phyloP scores from a whole-genome alignment of 2,888 invertebrate species.

The Nymphalis urticae region DNA sequence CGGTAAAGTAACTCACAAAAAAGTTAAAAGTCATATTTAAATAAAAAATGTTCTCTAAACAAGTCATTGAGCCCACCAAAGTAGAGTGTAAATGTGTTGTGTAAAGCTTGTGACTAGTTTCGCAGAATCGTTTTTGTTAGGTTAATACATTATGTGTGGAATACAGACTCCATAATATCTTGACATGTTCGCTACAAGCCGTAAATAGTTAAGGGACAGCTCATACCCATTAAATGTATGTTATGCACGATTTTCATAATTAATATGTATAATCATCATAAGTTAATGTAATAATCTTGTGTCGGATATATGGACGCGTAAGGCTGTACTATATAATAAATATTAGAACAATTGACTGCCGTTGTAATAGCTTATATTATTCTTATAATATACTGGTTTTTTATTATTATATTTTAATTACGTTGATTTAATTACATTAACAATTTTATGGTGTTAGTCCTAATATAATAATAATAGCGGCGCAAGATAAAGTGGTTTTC shows the following conservation, averaged over 20 bases:
- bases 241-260: no score
- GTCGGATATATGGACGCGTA: no score
- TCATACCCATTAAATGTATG: no score
- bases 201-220: conserved; percentile 4
- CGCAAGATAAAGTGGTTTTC: conserved; percentile 45
- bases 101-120: conserved; percentile 59
- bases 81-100: conserved; percentile 58
- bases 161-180: conserved; percentile 42
- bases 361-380: no score
- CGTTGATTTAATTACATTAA: no score
- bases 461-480: conserved; percentile 21
- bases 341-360: no score
- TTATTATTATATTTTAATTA: no score
- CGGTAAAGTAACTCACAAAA: conserved; percentile 8
- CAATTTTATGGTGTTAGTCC: not conserved
- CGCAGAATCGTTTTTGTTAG: conserved; percentile 63
- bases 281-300: no score
- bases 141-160: conserved; percentile 54
- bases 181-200: conserved; percentile 42
- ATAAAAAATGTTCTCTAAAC: conserved; percentile 16
- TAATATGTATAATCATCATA: no score
- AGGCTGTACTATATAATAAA: no score
- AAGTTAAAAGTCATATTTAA: conserved; percentile 38
- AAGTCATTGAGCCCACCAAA: conserved; percentile 46
- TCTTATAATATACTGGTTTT: no score